Conservation (phyloP, 2,888 invertebrate genomes). For the Scaptomyza cyrtandrae region DNA sequence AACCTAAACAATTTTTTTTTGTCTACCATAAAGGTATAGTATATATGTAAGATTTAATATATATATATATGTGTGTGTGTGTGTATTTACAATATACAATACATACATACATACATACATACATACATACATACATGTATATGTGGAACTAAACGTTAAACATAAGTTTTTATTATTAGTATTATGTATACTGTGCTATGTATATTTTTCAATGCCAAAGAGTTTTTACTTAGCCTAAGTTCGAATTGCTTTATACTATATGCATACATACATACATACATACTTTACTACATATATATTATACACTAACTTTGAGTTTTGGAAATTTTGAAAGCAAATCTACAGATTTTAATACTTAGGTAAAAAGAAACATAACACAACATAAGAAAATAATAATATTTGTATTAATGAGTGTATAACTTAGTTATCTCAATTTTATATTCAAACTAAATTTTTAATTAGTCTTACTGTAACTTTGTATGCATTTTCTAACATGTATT, state of each 20-base stretch:
- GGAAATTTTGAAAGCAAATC: constrained; percentile 23
- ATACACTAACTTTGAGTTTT: constrained; percentile 41
- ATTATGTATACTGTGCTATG: constrained; percentile 15
- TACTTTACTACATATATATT: background rate
- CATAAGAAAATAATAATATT: constrained; percentile 6
- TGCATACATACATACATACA: background rate
- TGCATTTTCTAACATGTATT: constrained; percentile 76
- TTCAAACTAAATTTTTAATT: constrained; percentile 75
- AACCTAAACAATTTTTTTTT: constrained; percentile 35
- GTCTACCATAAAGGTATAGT: constrained; percentile 65
- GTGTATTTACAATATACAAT: too few species aligned
- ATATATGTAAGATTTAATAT: constrained; percentile 23
- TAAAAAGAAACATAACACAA: too few species aligned
- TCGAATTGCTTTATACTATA: constrained; percentile 52
- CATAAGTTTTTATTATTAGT: constrained; percentile 38
- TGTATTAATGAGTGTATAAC: constrained; percentile 43
- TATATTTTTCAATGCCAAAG: constrained; percentile 73
- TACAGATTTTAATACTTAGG: background rate
- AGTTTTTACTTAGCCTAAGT: constrained; percentile 70
- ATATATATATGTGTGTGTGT: constrained; percentile 4
- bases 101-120: too few species aligned
- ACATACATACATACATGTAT: too few species aligned
- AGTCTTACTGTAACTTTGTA: constrained; percentile 76
- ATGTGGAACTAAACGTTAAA: constrained; percentile 28
- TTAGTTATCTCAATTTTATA: constrained; percentile 79